A percentile compares a stretch with the other conserved stretches of the same genome.
Conservation (phyloP, 2,113 vertebrate species). For the Muntiacus muntjak region DNA sequence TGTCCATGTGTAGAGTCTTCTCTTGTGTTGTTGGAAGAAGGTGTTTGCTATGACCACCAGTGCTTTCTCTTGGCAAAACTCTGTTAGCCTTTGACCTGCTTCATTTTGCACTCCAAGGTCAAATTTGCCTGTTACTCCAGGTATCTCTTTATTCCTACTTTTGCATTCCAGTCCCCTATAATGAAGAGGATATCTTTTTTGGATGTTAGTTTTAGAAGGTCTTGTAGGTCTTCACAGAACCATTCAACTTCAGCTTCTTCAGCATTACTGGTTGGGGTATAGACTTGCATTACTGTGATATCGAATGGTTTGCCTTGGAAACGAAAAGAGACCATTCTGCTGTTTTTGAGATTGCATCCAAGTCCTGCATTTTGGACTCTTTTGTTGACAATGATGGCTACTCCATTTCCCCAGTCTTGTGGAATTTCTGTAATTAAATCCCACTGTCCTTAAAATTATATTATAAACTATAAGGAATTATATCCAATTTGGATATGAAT, state of each 20-base stretch:
- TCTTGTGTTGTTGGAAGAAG: background rate
- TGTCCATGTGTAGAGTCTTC: background rate
- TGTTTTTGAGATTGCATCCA: background rate
- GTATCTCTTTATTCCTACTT: background rate
- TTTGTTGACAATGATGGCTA: background rate
- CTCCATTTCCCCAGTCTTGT: background rate
- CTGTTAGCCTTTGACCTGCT: background rate
- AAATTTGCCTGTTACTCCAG: background rate
- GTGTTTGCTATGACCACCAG: background rate
- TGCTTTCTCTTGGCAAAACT: background rate
- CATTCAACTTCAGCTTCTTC: background rate
- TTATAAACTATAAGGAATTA: background rate
- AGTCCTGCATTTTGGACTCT: background rate
- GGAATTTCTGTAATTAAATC: background rate
- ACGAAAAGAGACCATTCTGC: background rate
- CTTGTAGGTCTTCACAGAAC: background rate
- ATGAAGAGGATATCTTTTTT: background rate
- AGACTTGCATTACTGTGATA: background rate
- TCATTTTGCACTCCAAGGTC: background rate
- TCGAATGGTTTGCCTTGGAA: background rate
- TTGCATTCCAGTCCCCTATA: background rate
- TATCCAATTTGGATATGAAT: background rate
- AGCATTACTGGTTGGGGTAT: background rate
- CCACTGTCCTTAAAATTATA: background rate
- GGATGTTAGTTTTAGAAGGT: background rate